Base-by-base conservation (phyloP, 2,113 vertebrate genomes). In the Nicator chloris region DNA sequence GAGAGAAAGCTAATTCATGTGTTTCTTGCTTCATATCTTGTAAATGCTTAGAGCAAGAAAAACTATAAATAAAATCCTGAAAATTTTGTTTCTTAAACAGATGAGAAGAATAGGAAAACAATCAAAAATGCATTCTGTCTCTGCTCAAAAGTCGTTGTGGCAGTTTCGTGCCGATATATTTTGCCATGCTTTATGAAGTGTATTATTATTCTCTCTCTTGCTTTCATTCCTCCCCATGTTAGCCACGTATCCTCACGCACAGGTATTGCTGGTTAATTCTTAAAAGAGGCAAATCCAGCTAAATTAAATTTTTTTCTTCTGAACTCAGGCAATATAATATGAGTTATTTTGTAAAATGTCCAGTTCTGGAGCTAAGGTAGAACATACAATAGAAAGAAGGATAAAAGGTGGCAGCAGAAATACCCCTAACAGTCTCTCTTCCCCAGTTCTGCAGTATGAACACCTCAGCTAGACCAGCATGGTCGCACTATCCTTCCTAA, bases 221-320 rank as follows among this genome's bases (percentile, higher is more conserved):
- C 13, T 73, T 86, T 57, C 14, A 30, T 66, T 66, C 23, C 2
- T 83, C 30, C 26, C 4, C 1, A 0, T 27, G 3, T 64, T 18
- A 60, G 3, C 21, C 1, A 3, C 0, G 0, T 9, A 44, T 16
- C 19, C 6, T 19, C 8, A 4, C 49, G 51, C 5, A 31, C 49
- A 35, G 21, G 2, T 73, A 30, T 33, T 86, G 21, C 11, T 69
- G 12, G 9, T 4, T 63, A 6, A 28, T 30, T 44, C 16, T 69
- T 83, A 31, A 42, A 42, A 50, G 37, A 77, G 24, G 6, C 2
- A 89, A 70, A 30, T 51, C 13, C 19, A 31, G 10, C 12, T n/a
- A 12, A 44, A 40, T 49, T 12, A 39, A 60, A 30, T 56, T 4
- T 15, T 72, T 51, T 33, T 72, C 3, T 79, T 81, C 23, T 71